Conservation (phyloP, 2,113 vertebrate species). For the Pelecanoides urinatrix region DNA sequence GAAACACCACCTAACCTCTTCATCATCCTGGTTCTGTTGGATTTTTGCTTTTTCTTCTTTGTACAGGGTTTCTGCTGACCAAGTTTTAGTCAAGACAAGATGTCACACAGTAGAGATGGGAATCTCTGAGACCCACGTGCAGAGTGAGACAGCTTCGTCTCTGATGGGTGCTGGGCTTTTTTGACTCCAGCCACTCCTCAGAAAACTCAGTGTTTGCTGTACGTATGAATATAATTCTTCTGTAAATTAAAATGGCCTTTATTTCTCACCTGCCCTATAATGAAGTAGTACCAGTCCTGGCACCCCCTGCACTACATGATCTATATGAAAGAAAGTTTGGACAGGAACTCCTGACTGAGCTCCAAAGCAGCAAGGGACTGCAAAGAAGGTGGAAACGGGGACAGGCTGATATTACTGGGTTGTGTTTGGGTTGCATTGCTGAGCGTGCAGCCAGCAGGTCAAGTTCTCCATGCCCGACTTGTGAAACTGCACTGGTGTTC, state of each 20-base stretch:
- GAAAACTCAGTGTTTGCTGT: not conserved
- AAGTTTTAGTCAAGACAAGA: not conserved
- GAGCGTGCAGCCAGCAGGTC: not conserved
- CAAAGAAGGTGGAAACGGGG: not conserved
- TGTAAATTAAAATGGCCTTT: not conserved
- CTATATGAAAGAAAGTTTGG: not conserved
- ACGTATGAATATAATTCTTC: not conserved
- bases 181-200: not conserved
- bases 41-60: not conserved
- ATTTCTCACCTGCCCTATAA: not conserved
- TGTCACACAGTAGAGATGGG: not conserved
- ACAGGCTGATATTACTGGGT: not conserved
- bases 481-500: not conserved
- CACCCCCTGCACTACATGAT: not conserved
- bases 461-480: not conserved
- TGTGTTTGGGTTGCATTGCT: not conserved
- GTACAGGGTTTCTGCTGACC: not conserved
- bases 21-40: not conserved
- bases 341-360: not conserved
- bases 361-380: not conserved
- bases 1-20: not conserved
- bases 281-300: not conserved
- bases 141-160: not conserved
- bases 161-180: rapidly evolving
- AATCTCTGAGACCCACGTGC: not conserved